Evolutionary conservation across 2,888 invertebrate species (phyloP).

Genomic region (Taenaris catops): DNA sequence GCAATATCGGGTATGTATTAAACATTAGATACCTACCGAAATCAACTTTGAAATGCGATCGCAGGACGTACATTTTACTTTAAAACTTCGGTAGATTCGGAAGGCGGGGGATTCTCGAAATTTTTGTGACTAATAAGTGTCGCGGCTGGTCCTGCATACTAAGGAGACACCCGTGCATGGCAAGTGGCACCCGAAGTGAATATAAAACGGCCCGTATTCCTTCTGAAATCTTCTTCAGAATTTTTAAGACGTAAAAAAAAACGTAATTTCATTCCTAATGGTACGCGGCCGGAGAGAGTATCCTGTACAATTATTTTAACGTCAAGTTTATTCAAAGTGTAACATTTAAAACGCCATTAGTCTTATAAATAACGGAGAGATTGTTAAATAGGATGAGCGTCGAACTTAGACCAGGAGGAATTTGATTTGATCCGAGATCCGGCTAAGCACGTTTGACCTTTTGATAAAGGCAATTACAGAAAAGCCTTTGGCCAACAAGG

Average conservation of each 20-base stretch:
- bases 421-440: constrained; percentile 29
- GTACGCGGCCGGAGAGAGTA: constrained; percentile 13
- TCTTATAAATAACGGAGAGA: constrained; percentile 22
- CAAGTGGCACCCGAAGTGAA: constrained; percentile 61
- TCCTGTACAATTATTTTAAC: constrained; percentile 18
- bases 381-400: constrained; percentile 25
- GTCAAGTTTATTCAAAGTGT: constrained; percentile 19
- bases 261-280: constrained; percentile 27
- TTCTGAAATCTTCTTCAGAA: constrained; percentile 57
- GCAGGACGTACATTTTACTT: constrained; percentile 52
- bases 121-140: constrained; percentile 78
- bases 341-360: constrained; percentile 19
- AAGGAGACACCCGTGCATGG: constrained; percentile 64
- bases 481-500: constrained; percentile 26
- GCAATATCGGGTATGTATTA: constrained; percentile 75
- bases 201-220: constrained; percentile 59
- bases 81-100: constrained; percentile 44
- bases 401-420: constrained; percentile 22
- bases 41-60: constrained; percentile 64
- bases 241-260: constrained; percentile 32
- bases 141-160: constrained; percentile 66
- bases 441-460: constrained; percentile 30
- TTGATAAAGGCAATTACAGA: constrained; percentile 31
- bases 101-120: constrained; percentile 57
- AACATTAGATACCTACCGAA: constrained; percentile 62